Evolutionary conservation across 92 coral and sea anemone species (phyloP), one percentile per base, ranked within the genome.

Genomic region (Zoanthus solanderi): DNA sequence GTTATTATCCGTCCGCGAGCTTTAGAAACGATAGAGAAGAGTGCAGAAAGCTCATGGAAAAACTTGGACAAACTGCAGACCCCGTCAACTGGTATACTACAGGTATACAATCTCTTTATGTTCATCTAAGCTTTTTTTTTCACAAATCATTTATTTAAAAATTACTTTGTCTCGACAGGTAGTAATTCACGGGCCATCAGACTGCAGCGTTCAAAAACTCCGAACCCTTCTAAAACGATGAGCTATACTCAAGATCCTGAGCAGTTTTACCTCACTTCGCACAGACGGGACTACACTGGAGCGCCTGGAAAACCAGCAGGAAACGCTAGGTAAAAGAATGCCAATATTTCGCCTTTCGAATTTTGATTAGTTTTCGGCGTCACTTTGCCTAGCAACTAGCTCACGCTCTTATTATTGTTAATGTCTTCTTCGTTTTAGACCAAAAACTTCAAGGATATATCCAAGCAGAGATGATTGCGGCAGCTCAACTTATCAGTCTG

Each of bases 21-120:
- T 53, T 61, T 52, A 56, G 85, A 14, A 34, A 78, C 79, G 98
- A 95, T 71, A 91, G 90, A 87, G 89, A 91, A 83, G 81, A 34
- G 71, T 93, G 98, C 76, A 46, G 74, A 69, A 90, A 93, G 73
- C 89, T 95, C 18, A 95, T 95, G 98, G 88, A 93, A 44, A 93
- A 92, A 72, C 91, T 95, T 57, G 94, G 98, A 48, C 90, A 80
- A 5, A 75, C 96, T 14, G 63, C 96, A 37, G 96, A 95, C 54
- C 96, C 98, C 46, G 84, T 83, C 88, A 84, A 89, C 76, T 95
- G 98, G 98, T 95, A 95, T 79, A 86, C 93, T 29, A 53, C 94
- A 83, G 96, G 96, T 95, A 89, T 34, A 84, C 47, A 42, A 7
- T 50, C 56, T 15, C n/a, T 32, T 71, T 15, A 12, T 57, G 45